phyloP scores from a whole-genome alignment of 2,888 invertebrate species.

The Parnassius mnemosyne region DNA sequence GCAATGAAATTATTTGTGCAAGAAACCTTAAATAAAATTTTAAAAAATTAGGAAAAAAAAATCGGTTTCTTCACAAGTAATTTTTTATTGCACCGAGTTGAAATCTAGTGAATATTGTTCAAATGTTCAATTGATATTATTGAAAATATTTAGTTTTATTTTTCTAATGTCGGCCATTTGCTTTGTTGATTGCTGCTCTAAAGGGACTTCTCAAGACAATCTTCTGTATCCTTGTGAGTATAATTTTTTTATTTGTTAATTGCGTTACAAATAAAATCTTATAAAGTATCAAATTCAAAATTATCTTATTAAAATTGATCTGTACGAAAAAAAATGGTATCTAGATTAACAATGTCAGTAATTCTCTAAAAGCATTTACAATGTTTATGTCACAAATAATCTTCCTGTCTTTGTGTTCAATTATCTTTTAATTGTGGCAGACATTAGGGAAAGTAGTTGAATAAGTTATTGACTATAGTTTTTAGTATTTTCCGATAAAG shows the following conservation, averaged over 20 bases:
- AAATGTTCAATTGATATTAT: constrained; percentile 26
- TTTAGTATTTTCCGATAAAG: constrained; percentile 25
- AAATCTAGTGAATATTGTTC: constrained; percentile 18
- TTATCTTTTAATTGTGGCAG: constrained; percentile 22
- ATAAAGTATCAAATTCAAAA: no score
- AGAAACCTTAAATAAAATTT: constrained; percentile 32
- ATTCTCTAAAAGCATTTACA: constrained; percentile 9
- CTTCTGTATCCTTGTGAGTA: constrained; percentile 84
- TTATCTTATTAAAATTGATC: no score
- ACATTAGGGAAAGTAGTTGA: constrained; percentile 28
- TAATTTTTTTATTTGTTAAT: constrained; percentile 32
- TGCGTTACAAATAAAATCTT: background rate
- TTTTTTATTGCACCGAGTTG: constrained; percentile 13
- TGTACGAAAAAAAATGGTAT: no score
- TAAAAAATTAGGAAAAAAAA: constrained; percentile 20
- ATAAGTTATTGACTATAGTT: constrained; percentile 23
- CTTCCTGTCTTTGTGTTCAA: background rate
- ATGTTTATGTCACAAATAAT: constrained; percentile 18
- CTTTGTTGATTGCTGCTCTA: constrained; percentile 57
- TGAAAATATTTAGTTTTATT: constrained; percentile 8
- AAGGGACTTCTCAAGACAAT: constrained; percentile 83
- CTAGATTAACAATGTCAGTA: constrained; percentile 1
- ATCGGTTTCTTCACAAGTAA: constrained; percentile 5
- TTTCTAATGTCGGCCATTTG: constrained; percentile 39
- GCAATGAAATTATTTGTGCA: constrained; percentile 30